Evolutionary conservation across 2,797 vertebrate species (phyloP), one percentile per base, ranked within the genome.

Genomic region (Acomys russatus): DNA sequence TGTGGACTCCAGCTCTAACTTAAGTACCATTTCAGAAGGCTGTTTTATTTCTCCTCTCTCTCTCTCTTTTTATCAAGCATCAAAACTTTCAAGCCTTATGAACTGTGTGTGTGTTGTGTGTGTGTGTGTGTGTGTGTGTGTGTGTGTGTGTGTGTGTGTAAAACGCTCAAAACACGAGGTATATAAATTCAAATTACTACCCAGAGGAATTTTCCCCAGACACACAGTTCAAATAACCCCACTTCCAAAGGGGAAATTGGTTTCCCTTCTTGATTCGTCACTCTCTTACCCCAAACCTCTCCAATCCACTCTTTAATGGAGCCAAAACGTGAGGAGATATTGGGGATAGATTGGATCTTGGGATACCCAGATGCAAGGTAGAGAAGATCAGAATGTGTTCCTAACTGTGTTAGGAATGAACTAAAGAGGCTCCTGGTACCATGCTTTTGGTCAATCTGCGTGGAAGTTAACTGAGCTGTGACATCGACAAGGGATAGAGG

Each of bases 131-230:
- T 59, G 56, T 59, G 56, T 71, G 3, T 35, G n/a, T 71, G 18
- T 71, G 17, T 68, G 97, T 96, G 96, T 94, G 6, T 54, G 96
- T 94, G 98, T 96, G 98, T 35, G 28, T 38, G 74, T 98, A 96
- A 97, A 98, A 97, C 90, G 97, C 98, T 98, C 98, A 94, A 97
- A 98, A 98, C 94, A 95, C 84, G 98, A 98, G 98, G 98, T 98
- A 98, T 98, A 98, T 98, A 98, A 98, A 98, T 98, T 95, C 92
- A 95, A 98, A 97, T 96, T 93, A 79, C 66, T 87, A 96, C 96
- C 89, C 2, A 30, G 4, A 94, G 98, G 98, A 98, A 98, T 59
- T 82, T 17, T 59, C 97, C 98, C 98, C 96, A 97, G 97, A 98
- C 94, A 1, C 92, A 97, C 33, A 98, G 97, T 98, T 98, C 97